Percentiles rank a stretch among this genome's conserved stretches.
These are phyloP conservation scores for Poecilia gillii DNA, from an alignment of 2,797 vertebrate species.

Conservation along the genomic window DNA sequence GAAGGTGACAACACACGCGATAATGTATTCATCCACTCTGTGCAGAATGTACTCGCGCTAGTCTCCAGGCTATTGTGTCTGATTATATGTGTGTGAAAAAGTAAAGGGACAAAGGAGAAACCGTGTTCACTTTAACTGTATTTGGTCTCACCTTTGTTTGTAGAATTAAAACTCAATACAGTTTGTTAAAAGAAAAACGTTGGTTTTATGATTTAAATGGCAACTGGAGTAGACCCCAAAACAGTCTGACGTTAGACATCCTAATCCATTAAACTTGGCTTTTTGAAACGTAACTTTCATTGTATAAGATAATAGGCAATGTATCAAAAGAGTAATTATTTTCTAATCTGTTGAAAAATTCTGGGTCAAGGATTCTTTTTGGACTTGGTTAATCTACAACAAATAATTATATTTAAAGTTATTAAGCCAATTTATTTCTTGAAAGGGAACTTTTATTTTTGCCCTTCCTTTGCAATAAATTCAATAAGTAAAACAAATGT, in stretches of 20 bases:
- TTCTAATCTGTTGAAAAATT: background rate
- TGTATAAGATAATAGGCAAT: background rate
- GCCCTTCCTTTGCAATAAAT: background rate
- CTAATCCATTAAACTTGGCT: background rate
- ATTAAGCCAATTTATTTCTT: background rate
- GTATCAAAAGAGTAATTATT: background rate
- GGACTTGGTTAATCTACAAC: background rate
- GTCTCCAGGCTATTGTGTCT: constrained; percentile 25
- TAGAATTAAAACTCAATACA: background rate
- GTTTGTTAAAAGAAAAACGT: background rate
- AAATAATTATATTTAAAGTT: background rate
- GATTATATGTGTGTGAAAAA: constrained; percentile 21
- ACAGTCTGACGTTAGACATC: background rate
- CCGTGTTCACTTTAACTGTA: constrained; percentile 32
- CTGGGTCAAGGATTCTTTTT: background rate
- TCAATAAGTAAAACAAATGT: background rate
- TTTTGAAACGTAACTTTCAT: background rate
- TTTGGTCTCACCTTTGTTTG: constrained; percentile 2
- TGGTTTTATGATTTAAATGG: background rate
- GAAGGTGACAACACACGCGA: constrained; percentile 65
- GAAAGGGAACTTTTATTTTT: background rate
- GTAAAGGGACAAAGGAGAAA: constrained; percentile 29
- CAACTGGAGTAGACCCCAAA: background rate
- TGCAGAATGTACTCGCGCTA: constrained; percentile 17
- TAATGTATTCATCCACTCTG: constrained; percentile 24